These are phyloP conservation scores for Rhineura floridana DNA, from an alignment of 2,113 vertebrate species.

Conservation along the genomic window DNA sequence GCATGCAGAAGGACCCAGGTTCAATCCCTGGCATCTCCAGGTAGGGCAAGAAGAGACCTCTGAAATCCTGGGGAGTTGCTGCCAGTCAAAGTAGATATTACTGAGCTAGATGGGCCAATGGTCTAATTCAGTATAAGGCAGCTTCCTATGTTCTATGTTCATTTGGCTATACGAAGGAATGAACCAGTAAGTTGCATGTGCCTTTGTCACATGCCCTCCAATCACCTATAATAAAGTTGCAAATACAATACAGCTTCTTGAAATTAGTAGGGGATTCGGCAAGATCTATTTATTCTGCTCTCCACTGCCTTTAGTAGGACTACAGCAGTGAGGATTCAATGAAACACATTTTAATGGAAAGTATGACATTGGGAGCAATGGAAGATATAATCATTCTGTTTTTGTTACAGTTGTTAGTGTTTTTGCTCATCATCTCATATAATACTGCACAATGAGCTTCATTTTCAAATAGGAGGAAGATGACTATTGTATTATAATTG, in stretches of 20 bases:
- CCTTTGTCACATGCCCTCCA: not conserved
- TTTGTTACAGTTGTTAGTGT: not conserved
- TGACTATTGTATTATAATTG: constrained; percentile 19
- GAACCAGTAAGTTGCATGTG: not conserved
- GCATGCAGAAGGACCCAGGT: too few species aligned
- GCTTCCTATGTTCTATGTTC: too few species aligned
- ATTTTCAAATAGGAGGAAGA: not conserved
- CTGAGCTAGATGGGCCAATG: too few species aligned
- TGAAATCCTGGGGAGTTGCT: too few species aligned
- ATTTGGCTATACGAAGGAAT: not conserved
- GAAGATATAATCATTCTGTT: fast-evolving
- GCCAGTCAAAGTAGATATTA: too few species aligned
- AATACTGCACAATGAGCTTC: constrained; percentile 10
- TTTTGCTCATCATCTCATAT: not conserved
- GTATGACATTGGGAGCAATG: not conserved
- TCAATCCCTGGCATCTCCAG: too few species aligned
- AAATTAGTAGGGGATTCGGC: not conserved
- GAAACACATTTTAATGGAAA: fast-evolving
- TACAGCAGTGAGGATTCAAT: not conserved
- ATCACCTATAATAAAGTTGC: too few species aligned
- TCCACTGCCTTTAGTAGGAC: fast-evolving
- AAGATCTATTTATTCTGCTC: not conserved
- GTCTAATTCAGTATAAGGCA: too few species aligned
- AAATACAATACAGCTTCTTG: not conserved
- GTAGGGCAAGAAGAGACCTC: too few species aligned